Percentiles rank a stretch among this genome's conserved stretches.
Evolutionary conservation across 2,113 vertebrate genomes (phyloP).

Genomic region (Tenrec ecaudatus): DNA sequence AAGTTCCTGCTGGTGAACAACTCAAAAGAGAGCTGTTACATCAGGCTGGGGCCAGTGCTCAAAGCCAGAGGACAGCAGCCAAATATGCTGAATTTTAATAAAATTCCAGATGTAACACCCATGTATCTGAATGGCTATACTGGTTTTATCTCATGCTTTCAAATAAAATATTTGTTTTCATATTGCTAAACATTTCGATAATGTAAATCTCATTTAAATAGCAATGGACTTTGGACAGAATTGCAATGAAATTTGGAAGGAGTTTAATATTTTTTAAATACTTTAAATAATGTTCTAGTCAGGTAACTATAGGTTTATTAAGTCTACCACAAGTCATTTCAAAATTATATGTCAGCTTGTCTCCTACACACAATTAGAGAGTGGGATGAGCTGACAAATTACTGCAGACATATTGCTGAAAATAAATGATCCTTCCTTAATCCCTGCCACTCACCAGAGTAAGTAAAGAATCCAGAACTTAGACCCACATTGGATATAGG

Average conservation of each 20-base stretch:
- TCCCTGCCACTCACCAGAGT: background rate
- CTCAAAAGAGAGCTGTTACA: slow-evolving; percentile 50
- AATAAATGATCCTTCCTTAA: background rate
- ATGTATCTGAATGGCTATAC: background rate
- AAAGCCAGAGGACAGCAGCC: background rate
- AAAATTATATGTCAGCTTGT: background rate
- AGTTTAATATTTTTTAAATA: background rate
- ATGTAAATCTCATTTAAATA: slow-evolving; percentile 53
- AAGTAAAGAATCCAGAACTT: background rate
- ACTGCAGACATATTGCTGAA: background rate
- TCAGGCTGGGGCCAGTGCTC: background rate
- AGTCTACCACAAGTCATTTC: background rate
- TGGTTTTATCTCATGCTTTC: background rate
- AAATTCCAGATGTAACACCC: slow-evolving; percentile 56
- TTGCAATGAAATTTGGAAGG: background rate
- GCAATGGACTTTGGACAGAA: slow-evolving; percentile 17
- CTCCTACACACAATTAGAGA: background rate
- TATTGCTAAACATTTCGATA: slow-evolving; percentile 44
- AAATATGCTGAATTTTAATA: slow-evolving; percentile 34
- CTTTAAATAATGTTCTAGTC: background rate
- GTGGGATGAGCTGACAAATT: background rate
- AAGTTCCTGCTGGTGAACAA: slow-evolving; percentile 9
- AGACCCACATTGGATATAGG: background rate
- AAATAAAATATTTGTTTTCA: slow-evolving; percentile 34
- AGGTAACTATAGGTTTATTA: background rate